These are phyloP conservation scores for Butorides virescens DNA, from an alignment of 2,113 vertebrate genomes.

Conservation along the genomic window DNA sequence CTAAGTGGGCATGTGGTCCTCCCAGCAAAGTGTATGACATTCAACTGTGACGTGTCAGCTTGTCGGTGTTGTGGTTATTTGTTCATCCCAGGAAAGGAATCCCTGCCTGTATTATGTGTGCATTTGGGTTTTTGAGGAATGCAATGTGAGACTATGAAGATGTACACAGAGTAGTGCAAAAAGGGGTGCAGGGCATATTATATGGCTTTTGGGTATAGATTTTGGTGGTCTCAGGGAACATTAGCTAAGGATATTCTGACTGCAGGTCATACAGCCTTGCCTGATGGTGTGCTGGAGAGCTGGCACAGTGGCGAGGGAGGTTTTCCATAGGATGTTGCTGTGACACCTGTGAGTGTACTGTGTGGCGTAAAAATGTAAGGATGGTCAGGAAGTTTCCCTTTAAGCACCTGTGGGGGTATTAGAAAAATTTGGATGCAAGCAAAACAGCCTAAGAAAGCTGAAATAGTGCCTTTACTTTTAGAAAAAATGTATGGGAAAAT, in stretches of 20 bases:
- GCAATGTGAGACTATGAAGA: background rate
- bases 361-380: background rate
- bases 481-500: background rate
- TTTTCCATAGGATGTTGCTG: background rate
- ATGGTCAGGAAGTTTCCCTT: background rate
- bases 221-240: background rate
- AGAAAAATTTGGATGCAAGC: background rate
- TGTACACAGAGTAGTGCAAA: background rate
- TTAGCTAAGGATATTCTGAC: background rate
- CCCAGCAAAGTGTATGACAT: background rate
- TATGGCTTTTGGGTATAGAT: background rate
- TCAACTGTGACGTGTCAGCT: background rate
- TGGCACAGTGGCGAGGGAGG: background rate
- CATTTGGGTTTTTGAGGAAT: background rate
- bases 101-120: background rate
- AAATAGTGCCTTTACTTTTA: background rate
- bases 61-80: background rate
- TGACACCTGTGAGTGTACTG: background rate
- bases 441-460: background rate
- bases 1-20: background rate
- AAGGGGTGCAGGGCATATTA: background rate
- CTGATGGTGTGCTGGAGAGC: background rate
- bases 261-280: background rate
- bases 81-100: background rate
- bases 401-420: background rate